Evolutionary conservation across 2,113 vertebrate species (phyloP).

Genomic region (Oplegnathus fasciatus): DNA sequence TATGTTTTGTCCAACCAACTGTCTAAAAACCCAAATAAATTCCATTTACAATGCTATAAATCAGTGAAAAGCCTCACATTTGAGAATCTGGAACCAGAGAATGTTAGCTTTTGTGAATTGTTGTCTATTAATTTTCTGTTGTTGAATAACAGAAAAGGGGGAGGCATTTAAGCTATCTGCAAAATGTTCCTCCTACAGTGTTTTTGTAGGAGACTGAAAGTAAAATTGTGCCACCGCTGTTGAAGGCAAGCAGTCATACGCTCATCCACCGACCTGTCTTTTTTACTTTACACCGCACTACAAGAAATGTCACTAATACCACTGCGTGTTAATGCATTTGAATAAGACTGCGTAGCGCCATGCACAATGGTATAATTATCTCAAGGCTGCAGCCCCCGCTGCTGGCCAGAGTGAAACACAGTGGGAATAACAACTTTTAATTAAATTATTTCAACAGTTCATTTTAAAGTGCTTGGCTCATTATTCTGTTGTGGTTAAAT

Average conservation of each 20-base stretch:
- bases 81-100: too few species aligned
- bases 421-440: background rate
- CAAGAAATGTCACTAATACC: background rate
- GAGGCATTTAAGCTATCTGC: background rate
- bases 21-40: background rate
- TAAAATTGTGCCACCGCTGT: too few species aligned
- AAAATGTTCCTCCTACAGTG: background rate
- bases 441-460: background rate
- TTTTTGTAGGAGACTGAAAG: background rate
- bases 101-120: too few species aligned
- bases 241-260: background rate
- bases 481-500: background rate
- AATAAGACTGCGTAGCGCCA: background rate
- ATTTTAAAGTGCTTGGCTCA: background rate
- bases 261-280: background rate
- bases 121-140: too few species aligned
- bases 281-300: too few species aligned
- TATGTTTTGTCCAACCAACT: background rate
- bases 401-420: background rate
- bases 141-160: too few species aligned
- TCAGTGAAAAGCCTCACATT: background rate
- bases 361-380: background rate
- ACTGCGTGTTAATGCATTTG: background rate
- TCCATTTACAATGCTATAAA: background rate
- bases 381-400: background rate